A percentile compares a stretch with the other conserved stretches of the same genome.
Evolutionary conservation across 1,140 invertebrate genomes (phyloP).

Genomic region (Polyergus mexicanus): DNA sequence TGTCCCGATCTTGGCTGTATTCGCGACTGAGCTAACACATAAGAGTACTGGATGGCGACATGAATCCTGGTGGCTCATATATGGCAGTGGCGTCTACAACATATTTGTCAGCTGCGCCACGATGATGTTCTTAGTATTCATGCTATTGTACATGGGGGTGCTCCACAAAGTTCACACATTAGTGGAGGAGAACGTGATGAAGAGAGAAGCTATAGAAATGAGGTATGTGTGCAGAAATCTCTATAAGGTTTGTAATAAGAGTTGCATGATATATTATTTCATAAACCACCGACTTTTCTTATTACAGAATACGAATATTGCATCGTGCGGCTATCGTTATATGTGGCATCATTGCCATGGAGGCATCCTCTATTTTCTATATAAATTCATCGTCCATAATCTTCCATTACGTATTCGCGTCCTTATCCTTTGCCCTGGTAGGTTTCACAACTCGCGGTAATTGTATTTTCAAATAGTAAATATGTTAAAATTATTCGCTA

Average conservation of each 20-base stretch:
- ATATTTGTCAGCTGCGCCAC: conserved; percentile 87
- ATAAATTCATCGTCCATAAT: conserved; percentile 88
- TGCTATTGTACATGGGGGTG: conserved; percentile 87
- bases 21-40: conserved; percentile 87
- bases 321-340: conserved; percentile 88
- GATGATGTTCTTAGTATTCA: conserved; percentile 87
- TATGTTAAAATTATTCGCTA: conserved; percentile 32
- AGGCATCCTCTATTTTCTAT: conserved; percentile 88
- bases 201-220: conserved; percentile 82
- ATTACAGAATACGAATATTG: conserved; percentile 87
- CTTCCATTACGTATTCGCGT: conserved; percentile 88
- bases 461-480: neutral
- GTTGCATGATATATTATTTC: neutral
- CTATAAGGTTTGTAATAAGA: neutral
- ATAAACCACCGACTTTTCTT: neutral
- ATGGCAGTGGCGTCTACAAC: conserved; percentile 87
- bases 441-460: conserved; percentile 73
- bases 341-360: conserved; percentile 87
- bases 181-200: conserved; percentile 82
- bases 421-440: conserved; percentile 88
- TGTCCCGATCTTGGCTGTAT: conserved; percentile 87
- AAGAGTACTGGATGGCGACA: conserved; percentile 86
- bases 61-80: conserved; percentile 88
- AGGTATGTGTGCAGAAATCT: conserved; percentile 75
- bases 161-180: conserved; percentile 86